A percentile compares a stretch with the other conserved stretches of the same genome.
These are phyloP conservation scores for Typhlichthys subterraneus DNA, from an alignment of 2,797 vertebrate genomes.

Conservation along the genomic window DNA sequence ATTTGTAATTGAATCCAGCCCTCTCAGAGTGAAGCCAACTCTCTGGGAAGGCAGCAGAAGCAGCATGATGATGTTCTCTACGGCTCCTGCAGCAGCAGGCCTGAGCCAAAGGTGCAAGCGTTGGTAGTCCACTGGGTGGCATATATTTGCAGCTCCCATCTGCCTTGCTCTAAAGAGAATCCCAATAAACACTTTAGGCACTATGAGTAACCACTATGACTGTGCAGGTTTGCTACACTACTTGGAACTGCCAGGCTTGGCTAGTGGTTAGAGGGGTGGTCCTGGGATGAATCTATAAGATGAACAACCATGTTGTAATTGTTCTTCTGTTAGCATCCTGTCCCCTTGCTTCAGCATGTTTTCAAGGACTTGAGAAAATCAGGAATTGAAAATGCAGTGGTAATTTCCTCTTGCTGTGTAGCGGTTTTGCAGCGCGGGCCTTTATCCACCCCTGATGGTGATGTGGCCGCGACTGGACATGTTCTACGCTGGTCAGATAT, in stretches of 20 bases:
- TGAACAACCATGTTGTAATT: neutral
- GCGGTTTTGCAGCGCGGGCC: neutral
- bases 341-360: no score
- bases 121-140: conserved; percentile 35
- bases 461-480: neutral
- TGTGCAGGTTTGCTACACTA: neutral
- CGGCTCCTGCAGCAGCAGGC: conserved; percentile 51
- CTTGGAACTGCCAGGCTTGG: no score
- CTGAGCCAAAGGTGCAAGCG: conserved; percentile 48
- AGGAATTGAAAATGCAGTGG: neutral
- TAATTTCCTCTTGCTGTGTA: neutral
- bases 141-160: conserved; percentile 33
- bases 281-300: no score
- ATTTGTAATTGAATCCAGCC: conserved; percentile 79
- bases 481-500: no score
- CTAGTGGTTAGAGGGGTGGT: no score
- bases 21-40: conserved; percentile 56
- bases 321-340: no score
- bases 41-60: conserved; percentile 50
- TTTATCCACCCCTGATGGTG: no score
- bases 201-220: no score
- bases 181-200: neutral
- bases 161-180: conserved; percentile 21
- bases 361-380: neutral
- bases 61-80: conserved; percentile 48